Conservation (phyloP, 2,797 vertebrate genomes). For the Scyliorhinus canicula region DNA sequence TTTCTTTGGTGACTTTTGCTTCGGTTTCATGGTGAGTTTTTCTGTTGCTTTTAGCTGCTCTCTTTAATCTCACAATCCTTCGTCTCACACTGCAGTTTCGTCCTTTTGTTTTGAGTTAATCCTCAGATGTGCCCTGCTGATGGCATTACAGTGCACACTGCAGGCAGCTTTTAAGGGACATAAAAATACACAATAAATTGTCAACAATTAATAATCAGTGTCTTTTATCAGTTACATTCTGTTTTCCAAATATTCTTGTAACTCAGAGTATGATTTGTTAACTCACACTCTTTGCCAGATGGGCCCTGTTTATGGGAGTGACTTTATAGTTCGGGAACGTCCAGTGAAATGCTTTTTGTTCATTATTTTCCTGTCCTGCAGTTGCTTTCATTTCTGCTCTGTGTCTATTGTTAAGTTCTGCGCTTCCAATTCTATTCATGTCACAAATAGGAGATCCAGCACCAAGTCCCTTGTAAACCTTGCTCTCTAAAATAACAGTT, state of each 20-base stretch:
- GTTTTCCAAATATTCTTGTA: not conserved
- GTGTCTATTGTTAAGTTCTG: not conserved
- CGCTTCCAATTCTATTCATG: not conserved
- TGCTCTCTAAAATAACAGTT: not conserved
- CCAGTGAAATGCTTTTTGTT: not conserved
- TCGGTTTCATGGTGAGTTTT: not conserved
- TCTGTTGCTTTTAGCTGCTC: not conserved
- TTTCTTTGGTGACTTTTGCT: not conserved
- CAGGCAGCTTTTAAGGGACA: not conserved
- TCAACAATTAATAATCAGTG: not conserved
- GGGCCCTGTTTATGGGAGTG: not conserved
- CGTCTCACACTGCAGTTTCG: not conserved
- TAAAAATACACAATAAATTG: not conserved
- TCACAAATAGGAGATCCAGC: not conserved
- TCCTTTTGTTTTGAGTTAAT: not conserved
- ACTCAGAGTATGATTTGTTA: not conserved
- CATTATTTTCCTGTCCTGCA: not conserved
- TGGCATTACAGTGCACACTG: not conserved
- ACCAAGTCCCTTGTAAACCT: not conserved
- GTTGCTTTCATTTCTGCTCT: not conserved
- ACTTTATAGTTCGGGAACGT: not conserved
- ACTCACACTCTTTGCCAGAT: not conserved
- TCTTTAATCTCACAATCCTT: not conserved
- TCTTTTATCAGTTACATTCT: not conserved
- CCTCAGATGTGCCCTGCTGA: not conserved